phyloP scores from a whole-genome alignment of 2,888 invertebrate genomes.

The Diplazon laetatorius region DNA sequence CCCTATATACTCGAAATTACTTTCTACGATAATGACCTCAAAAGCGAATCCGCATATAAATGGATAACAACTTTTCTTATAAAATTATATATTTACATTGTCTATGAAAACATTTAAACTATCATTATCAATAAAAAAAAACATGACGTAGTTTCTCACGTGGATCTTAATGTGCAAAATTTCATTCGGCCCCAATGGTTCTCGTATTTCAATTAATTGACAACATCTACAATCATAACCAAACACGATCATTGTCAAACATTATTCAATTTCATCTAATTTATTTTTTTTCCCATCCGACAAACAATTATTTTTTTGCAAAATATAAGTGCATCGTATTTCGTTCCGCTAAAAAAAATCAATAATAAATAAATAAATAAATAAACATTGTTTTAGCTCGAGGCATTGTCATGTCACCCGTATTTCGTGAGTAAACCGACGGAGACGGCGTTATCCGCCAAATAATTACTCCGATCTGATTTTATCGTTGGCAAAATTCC shows the following conservation, averaged over 20 bases:
- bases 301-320: slow-evolving; percentile 11
- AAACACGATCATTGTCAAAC: too few species aligned
- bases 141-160: too few species aligned
- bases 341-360: neutral
- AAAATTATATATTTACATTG: too few species aligned
- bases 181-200: too few species aligned
- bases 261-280: too few species aligned
- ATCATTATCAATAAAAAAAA: too few species aligned
- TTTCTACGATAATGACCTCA: neutral
- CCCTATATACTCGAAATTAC: slow-evolving; percentile 5
- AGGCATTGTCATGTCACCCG: slow-evolving; percentile 24
- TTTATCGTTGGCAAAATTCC: slow-evolving; percentile 71
- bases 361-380: too few species aligned
- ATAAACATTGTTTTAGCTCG: neutral
- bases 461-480: slow-evolving; percentile 71
- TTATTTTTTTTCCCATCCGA: slow-evolving; percentile 9
- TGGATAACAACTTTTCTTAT: too few species aligned
- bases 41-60: too few species aligned
- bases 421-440: slow-evolving; percentile 28
- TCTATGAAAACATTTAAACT: too few species aligned
- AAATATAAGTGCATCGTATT: neutral
- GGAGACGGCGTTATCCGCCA: slow-evolving; percentile 55
- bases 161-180: too few species aligned
- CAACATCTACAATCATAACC: neutral
- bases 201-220: too few species aligned